Base-by-base conservation (phyloP, 2,113 vertebrate genomes). In the Sciurus niger region DNA sequence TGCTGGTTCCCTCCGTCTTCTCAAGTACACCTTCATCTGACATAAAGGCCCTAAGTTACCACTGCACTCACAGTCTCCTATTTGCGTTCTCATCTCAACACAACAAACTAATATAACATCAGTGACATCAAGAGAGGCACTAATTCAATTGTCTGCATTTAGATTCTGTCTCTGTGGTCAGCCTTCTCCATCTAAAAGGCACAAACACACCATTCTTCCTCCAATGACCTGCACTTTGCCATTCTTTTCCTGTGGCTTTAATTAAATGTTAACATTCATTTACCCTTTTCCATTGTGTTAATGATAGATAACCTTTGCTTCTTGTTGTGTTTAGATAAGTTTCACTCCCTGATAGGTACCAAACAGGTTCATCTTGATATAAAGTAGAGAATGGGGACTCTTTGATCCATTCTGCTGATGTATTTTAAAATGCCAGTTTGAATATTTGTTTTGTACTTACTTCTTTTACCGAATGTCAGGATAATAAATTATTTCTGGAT, bases 251-350 rank as follows among this genome's bases (percentile, higher is more conserved):
- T 63, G 43, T 76, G 90, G 82, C 72, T 96, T 97, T 97, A 97
- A 93, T 98, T 98, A 97, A 96, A 98, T 95, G 92, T 97, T 98
- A 98, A 90, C 94, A 96, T 98, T 95, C 76, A 84, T 97, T 98
- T 97, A 46, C 97, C 94, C 96, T 98, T 97, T 95, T 96, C 96
- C 83, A 78, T 97, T 89, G 53, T 97, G 22, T 91, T 96, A 77
- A 95, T 93, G 85, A 91, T 97, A 98, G 85, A 91, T 97, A 98
- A 98, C 1, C 91, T 98, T 98, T 67, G 28, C 76, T 90, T 97
- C 77, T 92, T 77, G 70, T 97, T 1, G 46, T 80, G 7, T 84
- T 96, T 74, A 89, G 96, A 96, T 97, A 97, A 98, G 94, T 90
- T 87, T 96, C 73, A 51, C 94, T 88, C 96, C 51, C 22, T 40